Base-by-base conservation (phyloP, 1,140 invertebrate genomes). In the Drosophila pachea region DNA sequence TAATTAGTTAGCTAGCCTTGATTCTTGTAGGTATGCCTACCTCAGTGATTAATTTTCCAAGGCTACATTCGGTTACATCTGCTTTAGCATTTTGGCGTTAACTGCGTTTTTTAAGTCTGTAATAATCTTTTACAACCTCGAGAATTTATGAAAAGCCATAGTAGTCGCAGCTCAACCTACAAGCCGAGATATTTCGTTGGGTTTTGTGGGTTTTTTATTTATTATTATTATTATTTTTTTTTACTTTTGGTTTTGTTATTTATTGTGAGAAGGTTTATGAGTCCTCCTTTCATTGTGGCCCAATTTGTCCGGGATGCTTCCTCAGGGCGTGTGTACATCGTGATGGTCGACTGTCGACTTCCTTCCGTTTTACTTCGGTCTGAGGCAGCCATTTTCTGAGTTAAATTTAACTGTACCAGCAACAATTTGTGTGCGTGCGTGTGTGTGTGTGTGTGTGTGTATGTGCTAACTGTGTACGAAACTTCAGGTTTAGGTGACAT, bases 301-400 rank as follows among this genome's bases (percentile, higher is more conserved):
- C 73, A 83, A 83, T 83, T 83, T 83, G 79, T 83, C 73, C 65
- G 73, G 72, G 68, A 50, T 52, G 76, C 58, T 84, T 83, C 79
- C 79, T 63, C 73, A 45, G 52, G 40, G 64, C 72, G 65, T 69
- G 55, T 67, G 49, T 54, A 49, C 54, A 60, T 67, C 54, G 70
- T 78, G 66, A 72, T 78, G 78, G 54, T 7, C 48, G 48, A 40
- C 63, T 75, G 78, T 79, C 69, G 52, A 83, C 76, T 83, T 83
- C 79, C 79, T 83, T 83, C 79, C 79, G 56, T 54, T 70, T 67
- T 69, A 53, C 49, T 67, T 60, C 64, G 61, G 43, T 75, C 67
- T 78, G 73, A 60, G 78, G 63, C 53, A 35, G 52, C 64, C 32
- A 45, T 72, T 56, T 63, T 74, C 59, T 64, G 36, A 43, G 48